Evolutionary conservation across 1,140 invertebrate genomes (phyloP).

Genomic region (Apis laboriosa): DNA sequence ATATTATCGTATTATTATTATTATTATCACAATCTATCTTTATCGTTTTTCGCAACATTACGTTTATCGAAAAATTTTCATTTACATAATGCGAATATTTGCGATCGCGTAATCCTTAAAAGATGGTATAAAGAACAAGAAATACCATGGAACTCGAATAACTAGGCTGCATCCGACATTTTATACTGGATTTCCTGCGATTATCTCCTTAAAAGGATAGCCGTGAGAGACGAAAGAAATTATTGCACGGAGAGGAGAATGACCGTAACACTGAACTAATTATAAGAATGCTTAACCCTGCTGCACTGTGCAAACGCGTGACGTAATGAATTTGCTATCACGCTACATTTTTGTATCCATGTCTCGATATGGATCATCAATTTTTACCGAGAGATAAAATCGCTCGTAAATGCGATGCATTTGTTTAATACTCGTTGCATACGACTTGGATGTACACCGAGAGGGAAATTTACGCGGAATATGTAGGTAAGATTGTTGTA

Average conservation of each 20-base stretch:
- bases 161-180: background rate
- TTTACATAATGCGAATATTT: slow-evolving; percentile 17
- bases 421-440: slow-evolving; percentile 7
- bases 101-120: slow-evolving; percentile 58
- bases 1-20: background rate
- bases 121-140: slow-evolving; percentile 56
- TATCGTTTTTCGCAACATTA: background rate
- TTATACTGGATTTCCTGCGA: slow-evolving; percentile 3
- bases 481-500: background rate
- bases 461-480: slow-evolving; percentile 7
- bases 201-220: slow-evolving; percentile 32
- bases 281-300: background rate
- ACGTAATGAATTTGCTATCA: slow-evolving; percentile 24
- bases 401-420: background rate
- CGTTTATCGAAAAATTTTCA: slow-evolving; percentile 22
- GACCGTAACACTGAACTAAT: slow-evolving; percentile 40
- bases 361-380: background rate
- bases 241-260: background rate
- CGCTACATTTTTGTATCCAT: background rate
- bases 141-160: slow-evolving; percentile 4
- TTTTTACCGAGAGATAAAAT: background rate
- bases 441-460: too few species aligned
- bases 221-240: slow-evolving; percentile 12
- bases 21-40: background rate
- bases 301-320: slow-evolving; percentile 9